Evolutionary conservation across 2,113 vertebrate genomes (phyloP).

Genomic region (Anas platyrhynchos): DNA sequence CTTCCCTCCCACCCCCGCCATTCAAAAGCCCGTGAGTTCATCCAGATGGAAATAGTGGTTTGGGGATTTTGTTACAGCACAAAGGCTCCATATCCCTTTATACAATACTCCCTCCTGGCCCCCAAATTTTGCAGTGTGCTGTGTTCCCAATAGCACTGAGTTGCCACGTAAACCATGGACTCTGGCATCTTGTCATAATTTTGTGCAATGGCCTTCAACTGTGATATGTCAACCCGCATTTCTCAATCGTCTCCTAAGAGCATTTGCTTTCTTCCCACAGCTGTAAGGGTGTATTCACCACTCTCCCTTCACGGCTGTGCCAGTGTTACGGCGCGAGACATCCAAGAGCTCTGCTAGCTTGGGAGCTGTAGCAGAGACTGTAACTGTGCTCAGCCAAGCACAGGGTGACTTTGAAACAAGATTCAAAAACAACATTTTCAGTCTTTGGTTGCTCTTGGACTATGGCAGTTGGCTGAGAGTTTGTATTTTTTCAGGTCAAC

Average conservation of each 20-base stretch:
- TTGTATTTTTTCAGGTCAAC: neutral
- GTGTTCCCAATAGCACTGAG: neutral
- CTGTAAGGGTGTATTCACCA: neutral
- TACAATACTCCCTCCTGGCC: neutral
- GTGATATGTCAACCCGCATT: neutral
- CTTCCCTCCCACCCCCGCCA: neutral
- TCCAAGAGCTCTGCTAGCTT: rapidly evolving
- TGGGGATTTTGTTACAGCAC: neutral
- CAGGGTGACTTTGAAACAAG: neutral
- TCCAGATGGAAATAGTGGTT: neutral
- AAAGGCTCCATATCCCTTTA: neutral
- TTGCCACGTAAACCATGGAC: neutral
- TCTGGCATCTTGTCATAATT: neutral
- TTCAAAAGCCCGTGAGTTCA: neutral
- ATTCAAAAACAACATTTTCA: neutral
- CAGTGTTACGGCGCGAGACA: neutral
- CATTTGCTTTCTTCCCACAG: neutral
- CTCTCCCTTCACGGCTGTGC: rapidly evolving
- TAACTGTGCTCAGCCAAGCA: neutral
- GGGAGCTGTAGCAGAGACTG: neutral
- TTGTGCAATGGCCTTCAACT: neutral
- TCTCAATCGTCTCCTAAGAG: neutral
- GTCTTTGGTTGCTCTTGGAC: neutral
- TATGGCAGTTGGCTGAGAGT: neutral
- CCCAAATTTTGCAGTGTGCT: neutral